Evolutionary conservation across 2,797 vertebrate species (phyloP).

Genomic region (Anniella stebbinsi): DNA sequence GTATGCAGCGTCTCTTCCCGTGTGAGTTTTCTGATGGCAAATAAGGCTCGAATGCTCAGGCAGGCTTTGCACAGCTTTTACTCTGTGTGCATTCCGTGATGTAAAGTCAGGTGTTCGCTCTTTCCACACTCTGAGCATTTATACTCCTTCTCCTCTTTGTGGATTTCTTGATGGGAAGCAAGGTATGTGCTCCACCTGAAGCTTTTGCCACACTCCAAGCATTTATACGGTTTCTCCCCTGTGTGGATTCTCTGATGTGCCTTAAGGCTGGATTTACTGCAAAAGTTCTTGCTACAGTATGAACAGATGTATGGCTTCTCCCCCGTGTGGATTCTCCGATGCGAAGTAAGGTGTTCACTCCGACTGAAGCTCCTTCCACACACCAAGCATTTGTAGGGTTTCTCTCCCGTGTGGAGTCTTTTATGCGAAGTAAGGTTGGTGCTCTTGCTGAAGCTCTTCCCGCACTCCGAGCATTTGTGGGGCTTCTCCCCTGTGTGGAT

Average conservation of each 20-base stretch:
- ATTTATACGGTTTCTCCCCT: constrained; percentile 27
- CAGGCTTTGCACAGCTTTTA: not conserved
- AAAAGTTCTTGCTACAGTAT: constrained; percentile 24
- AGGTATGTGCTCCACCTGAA: constrained; percentile 9
- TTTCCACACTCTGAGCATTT: constrained; percentile 16
- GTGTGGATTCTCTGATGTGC: constrained; percentile 39
- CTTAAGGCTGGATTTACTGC: not conserved
- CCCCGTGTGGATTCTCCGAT: constrained; percentile 52
- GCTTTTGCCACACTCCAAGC: constrained; percentile 8
- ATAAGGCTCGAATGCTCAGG: not conserved
- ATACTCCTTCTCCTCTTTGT: constrained; percentile 34
- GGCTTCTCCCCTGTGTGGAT: constrained; percentile 52
- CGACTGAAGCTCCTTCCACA: constrained; percentile 55
- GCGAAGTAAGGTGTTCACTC: constrained; percentile 53
- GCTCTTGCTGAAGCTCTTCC: constrained; percentile 45
- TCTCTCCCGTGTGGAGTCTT: constrained; percentile 57
- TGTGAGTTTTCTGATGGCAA: constrained; percentile 14
- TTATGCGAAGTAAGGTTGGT: constrained; percentile 40
- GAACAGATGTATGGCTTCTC: constrained; percentile 44
- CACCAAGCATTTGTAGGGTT: constrained; percentile 42
- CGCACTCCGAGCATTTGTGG: constrained; percentile 39
- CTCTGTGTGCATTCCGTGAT: not conserved
- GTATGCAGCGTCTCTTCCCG: not conserved
- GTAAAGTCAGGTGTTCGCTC: not conserved
- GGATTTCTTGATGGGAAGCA: constrained; percentile 51